Conservation (phyloP, 2,888 invertebrate genomes). For the Parnassius orleans region DNA sequence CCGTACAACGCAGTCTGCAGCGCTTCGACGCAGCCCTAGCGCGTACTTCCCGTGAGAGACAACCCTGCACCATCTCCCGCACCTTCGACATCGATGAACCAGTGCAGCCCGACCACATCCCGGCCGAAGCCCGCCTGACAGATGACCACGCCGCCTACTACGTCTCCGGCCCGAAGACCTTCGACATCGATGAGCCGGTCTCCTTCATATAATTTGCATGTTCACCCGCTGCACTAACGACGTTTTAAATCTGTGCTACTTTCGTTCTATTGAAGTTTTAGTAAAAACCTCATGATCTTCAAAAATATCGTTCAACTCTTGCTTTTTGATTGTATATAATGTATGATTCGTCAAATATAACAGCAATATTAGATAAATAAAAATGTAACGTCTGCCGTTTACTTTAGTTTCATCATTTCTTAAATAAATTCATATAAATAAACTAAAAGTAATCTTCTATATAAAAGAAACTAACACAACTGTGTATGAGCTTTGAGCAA, state of each 20-base stretch:
- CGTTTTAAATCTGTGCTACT: too few species aligned
- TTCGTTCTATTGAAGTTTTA: too few species aligned
- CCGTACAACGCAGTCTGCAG: conserved; percentile 74
- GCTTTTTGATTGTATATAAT: background rate
- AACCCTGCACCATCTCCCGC: conserved; percentile 27
- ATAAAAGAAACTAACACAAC: too few species aligned
- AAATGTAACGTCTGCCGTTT: too few species aligned
- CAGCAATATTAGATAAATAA: too few species aligned
- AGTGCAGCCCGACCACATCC: conserved; percentile 32
- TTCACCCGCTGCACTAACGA: background rate
- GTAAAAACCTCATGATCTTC: background rate
- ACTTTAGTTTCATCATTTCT: too few species aligned
- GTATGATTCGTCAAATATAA: background rate
- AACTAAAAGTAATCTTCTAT: too few species aligned
- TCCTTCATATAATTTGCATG: conserved; percentile 33
- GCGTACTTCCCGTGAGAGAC: conserved; percentile 26
- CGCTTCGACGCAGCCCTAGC: conserved; percentile 63
- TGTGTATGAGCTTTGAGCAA: too few species aligned
- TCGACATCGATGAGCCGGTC: conserved; percentile 81
- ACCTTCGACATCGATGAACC: conserved; percentile 80
- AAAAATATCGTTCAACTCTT: background rate
- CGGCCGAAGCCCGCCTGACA: conserved; percentile 30
- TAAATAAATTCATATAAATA: too few species aligned
- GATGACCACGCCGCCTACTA: conserved; percentile 45
- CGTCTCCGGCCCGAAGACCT: conserved; percentile 76